These are phyloP conservation scores for Tokudaia tokunoshimensis DNA, from an alignment of 2,797 vertebrate genomes.

Conservation along the genomic window DNA sequence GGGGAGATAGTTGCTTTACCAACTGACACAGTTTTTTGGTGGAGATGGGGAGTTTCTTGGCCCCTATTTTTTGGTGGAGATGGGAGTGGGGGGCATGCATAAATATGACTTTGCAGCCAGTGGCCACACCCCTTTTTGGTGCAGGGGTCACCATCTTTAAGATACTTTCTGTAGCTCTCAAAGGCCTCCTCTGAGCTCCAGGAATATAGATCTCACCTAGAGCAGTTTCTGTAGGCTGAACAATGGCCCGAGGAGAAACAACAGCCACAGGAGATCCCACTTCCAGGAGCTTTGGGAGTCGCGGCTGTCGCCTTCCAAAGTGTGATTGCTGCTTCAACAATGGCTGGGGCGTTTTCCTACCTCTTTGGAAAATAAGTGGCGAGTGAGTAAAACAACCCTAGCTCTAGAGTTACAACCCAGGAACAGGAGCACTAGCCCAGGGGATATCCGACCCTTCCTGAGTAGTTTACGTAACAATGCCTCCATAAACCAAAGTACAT, in stretches of 20 bases:
- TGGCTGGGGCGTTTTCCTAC: constrained; percentile 48
- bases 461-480: constrained; percentile 84
- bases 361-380: constrained; percentile 75
- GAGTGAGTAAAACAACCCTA: constrained; percentile 82
- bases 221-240: constrained; percentile 55
- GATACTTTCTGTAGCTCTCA: neutral
- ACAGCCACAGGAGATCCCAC: neutral
- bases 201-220: neutral
- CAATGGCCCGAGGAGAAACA: neutral
- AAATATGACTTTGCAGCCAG: neutral
- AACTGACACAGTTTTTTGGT: neutral
- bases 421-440: constrained; percentile 79
- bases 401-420: constrained; percentile 84
- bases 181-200: neutral
- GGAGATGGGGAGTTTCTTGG: neutral
- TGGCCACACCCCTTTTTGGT: neutral
- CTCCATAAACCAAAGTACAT: constrained; percentile 76
- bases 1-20: neutral
- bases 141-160: neutral
- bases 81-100: neutral
- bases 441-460: constrained; percentile 79
- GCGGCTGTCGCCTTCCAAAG: constrained; percentile 73
- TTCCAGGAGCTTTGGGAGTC: constrained; percentile 65
- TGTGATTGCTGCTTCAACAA: constrained; percentile 47
- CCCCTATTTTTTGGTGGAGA: neutral